Base-by-base conservation (phyloP, 2,888 invertebrate genomes). In the Germaria angustata region DNA sequence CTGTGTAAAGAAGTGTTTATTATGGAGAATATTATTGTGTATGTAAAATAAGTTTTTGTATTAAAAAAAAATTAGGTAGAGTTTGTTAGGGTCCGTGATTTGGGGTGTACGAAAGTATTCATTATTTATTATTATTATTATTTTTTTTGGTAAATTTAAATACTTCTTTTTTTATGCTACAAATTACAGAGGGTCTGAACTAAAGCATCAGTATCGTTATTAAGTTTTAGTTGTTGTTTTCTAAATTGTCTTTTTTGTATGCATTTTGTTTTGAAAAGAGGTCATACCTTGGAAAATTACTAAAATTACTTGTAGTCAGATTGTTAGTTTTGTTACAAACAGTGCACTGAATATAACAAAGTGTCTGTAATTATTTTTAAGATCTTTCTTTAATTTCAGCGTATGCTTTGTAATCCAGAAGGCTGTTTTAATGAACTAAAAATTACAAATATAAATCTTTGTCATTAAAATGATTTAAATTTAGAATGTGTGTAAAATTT, bases 321-420 rank as follows among this genome's bases (percentile, higher is more conserved):
- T 78, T 78, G 55, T 63, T 78, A 65, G 63, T 77, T 77, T 77
- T 69, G 68, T 34, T 66, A 13, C 11, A 76, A 55, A 66, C 69
- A 69, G 57, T 71, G 44, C 53, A 77, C 69, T 77, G 69, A 77
- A 77, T 77, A 63, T 69, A 59, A 34, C 41, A 53, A 53, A 73
- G 73, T 69, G 69, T 32, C 34, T 49, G 75, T 63, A 80, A 69
- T 80, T 80, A 80, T 80, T 75, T 69, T 49, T 57, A 63, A 46
- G n/a, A 68, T 73, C 4, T 22, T 17, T 72, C n/a, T 46, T 65
- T 32, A 1, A 4, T 15, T 53, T 53, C n/a, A 5, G 7, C n/a
- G 6, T 46, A n/a, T 17, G 6, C n/a, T n/a, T 15, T 49, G 34
- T 5, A 6, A 72, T 53, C 53, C 53, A 53, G 68, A 32, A 68